Conservation (phyloP, 1,140 invertebrate species). For the Sycobia sp. region DNA sequence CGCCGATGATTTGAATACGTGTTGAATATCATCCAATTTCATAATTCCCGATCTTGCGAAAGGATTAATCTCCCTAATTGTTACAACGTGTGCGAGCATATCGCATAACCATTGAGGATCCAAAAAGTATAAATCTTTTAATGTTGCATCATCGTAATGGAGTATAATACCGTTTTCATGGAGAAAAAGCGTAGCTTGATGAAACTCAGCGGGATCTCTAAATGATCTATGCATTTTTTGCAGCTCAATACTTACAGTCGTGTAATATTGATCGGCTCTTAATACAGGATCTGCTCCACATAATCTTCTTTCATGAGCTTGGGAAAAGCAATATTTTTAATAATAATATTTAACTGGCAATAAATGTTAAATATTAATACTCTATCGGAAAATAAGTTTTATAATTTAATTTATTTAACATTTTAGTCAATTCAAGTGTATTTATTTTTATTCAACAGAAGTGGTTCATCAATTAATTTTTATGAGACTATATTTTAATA, state of each 20-base stretch:
- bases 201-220: conserved; percentile 86
- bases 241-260: conserved; percentile 74
- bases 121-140: conserved; percentile 93
- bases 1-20: conserved; percentile 81
- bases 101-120: conserved; percentile 99
- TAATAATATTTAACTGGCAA: no score
- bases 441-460: no score
- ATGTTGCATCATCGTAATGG: conserved; percentile 95
- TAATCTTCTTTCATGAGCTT: conserved; percentile 74
- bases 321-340: no score
- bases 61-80: conserved; percentile 94
- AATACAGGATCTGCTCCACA: conserved; percentile 85
- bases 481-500: no score
- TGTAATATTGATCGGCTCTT: conserved; percentile 82
- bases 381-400: not conserved
- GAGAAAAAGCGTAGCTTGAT: conserved; percentile 94
- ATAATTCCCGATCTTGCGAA: conserved; percentile 92
- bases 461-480: no score
- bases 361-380: no score
- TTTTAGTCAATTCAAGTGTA: no score
- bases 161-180: conserved; percentile 98
- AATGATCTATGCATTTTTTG: conserved; percentile 71
- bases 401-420: not conserved
- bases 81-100: conserved; percentile 94
- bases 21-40: conserved; percentile 91